A percentile compares a stretch with the other conserved stretches of the same genome.
Conservation (phyloP, 1,140 invertebrate genomes). For the Drosophila bipectinata region DNA sequence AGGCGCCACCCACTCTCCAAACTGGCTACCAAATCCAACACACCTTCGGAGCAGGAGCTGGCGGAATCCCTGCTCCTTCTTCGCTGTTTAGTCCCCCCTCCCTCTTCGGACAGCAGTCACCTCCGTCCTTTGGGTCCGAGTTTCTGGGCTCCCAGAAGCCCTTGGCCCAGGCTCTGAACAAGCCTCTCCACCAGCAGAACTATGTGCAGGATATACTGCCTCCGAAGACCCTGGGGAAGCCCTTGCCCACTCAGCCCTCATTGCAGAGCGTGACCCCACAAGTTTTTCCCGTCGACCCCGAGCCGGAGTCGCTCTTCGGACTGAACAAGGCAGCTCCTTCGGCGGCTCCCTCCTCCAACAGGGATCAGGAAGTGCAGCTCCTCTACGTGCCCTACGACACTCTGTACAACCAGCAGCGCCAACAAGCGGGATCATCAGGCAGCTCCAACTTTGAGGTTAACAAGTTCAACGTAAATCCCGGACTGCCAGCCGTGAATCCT, state of each 20-base stretch:
- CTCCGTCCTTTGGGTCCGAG: conserved; percentile 52
- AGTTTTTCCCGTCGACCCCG: conserved; percentile 70
- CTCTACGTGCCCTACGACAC: conserved; percentile 92
- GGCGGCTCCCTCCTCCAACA: conserved; percentile 1
- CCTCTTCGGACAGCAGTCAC: conserved; percentile 61
- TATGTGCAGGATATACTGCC: conserved; percentile 66
- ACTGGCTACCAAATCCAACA: conserved; percentile 82
- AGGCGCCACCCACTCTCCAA: conserved; percentile 67
- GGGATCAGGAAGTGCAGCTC: conserved; percentile 88
- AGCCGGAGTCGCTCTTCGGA: conserved; percentile 51
- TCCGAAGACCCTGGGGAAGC: conserved; percentile 51
- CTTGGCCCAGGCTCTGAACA: conserved; percentile 58
- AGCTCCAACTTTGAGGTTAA: conserved; percentile 69
- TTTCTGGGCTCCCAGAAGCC: conserved; percentile 60
- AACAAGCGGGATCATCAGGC: conserved; percentile 22
- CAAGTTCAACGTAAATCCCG: conserved; percentile 82
- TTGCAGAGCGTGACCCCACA: conserved; percentile 76
- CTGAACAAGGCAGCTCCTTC: conserved; percentile 50
- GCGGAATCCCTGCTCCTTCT: conserved; percentile 51
- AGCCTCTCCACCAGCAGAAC: conserved; percentile 75
- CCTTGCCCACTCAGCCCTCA: conserved; percentile 61
- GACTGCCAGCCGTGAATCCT: conserved; percentile 68
- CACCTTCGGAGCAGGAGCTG: conserved; percentile 55
- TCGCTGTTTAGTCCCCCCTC: conserved; percentile 72
- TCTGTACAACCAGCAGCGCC: conserved; percentile 86